Evolutionary conservation across 2,113 vertebrate genomes (phyloP).

Genomic region (Megaleporinus macrocephalus): DNA sequence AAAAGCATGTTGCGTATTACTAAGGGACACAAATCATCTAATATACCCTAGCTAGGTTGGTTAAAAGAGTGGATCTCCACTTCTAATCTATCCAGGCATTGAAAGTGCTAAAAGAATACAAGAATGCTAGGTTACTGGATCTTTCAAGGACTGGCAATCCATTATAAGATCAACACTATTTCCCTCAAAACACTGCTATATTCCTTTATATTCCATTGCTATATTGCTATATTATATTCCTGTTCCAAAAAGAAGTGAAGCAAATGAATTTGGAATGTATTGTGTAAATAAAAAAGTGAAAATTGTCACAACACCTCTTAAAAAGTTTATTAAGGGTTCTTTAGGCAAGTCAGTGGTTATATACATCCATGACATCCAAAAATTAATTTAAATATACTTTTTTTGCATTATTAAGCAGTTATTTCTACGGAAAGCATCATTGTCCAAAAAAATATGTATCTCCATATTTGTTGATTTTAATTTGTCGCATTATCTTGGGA

Average conservation of each 20-base stretch:
- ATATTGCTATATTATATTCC: no score
- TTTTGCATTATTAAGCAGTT: no score
- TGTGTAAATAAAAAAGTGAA: background rate
- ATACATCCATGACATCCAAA: no score
- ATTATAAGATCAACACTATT: background rate
- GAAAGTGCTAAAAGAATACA: background rate
- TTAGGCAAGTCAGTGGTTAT: no score
- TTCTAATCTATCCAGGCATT: background rate
- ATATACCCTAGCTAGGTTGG: background rate
- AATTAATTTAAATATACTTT: no score
- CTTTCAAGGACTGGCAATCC: background rate
- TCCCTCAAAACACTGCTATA: background rate
- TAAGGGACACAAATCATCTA: background rate
- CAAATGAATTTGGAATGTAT: background rate
- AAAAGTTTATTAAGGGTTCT: no score
- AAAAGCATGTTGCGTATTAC: background rate
- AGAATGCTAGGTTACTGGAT: background rate
- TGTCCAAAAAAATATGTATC: no score
- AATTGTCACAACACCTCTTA: no score
- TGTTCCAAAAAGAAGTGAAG: background rate
- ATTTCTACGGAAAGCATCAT: no score
- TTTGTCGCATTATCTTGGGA: no score
- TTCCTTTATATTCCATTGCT: no score
- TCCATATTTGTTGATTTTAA: no score
- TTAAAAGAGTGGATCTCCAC: background rate